phyloP scores from a whole-genome alignment of 2,888 invertebrate genomes.

The Tiliacea citrago region DNA sequence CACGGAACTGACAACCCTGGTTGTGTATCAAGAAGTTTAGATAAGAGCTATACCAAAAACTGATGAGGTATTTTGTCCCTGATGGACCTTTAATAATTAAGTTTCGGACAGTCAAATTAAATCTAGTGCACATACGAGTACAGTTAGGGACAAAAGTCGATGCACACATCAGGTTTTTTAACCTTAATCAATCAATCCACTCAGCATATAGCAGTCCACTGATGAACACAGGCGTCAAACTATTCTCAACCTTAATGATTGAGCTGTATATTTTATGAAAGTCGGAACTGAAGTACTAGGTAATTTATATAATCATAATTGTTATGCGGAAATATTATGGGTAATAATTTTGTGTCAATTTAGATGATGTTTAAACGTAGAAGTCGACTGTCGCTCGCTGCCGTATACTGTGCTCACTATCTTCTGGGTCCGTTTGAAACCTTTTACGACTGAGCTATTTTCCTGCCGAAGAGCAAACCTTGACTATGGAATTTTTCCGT shows the following conservation, averaged over 20 bases:
- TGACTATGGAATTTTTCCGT: background rate
- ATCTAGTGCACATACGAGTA: background rate
- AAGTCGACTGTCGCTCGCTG: background rate
- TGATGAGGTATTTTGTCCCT: background rate
- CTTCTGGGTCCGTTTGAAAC: background rate
- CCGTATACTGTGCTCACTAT: background rate
- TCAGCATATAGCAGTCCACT: background rate
- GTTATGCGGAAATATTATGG: background rate
- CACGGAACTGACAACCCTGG: conserved; percentile 94
- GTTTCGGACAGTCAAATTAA: background rate
- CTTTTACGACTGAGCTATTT: background rate
- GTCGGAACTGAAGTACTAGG: too few species aligned
- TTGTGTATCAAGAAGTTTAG: conserved; percentile 1
- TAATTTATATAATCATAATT: too few species aligned
- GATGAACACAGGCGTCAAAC: background rate
- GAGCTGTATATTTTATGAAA: background rate
- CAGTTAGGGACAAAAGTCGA: background rate
- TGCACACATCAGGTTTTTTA: too few species aligned
- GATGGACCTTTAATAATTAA: background rate
- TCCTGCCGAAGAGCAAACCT: background rate
- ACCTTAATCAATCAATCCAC: background rate
- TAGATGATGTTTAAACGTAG: background rate
- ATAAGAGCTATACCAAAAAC: background rate
- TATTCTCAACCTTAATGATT: background rate
- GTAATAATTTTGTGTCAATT: background rate